These are phyloP conservation scores for Alethe diademata DNA, from an alignment of 2,113 vertebrate genomes.

Conservation along the genomic window DNA sequence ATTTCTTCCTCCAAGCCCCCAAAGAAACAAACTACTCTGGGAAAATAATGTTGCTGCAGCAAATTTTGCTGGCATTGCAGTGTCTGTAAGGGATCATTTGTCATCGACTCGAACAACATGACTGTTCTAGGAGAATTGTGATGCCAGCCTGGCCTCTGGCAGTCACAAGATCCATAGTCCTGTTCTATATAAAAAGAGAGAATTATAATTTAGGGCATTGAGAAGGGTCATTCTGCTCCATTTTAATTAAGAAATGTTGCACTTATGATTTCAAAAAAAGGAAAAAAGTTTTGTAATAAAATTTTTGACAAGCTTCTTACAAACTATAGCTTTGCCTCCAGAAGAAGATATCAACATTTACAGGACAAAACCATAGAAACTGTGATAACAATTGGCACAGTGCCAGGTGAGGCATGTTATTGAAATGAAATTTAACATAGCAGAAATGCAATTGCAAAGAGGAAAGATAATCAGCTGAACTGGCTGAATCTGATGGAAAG, in stretches of 20 bases:
- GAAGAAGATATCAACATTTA: not conserved
- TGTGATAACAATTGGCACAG: not conserved
- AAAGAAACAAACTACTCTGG: not conserved
- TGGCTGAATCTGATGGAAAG: not conserved
- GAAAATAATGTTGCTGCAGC: not conserved
- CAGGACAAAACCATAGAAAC: not conserved
- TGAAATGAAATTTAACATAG: not conserved
- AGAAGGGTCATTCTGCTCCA: not conserved
- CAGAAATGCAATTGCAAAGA: not conserved
- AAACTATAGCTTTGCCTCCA: not conserved
- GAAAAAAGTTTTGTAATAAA: not conserved
- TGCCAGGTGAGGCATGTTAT: fast-evolving
- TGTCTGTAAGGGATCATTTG: not conserved
- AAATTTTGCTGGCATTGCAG: not conserved
- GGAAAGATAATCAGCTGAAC: not conserved
- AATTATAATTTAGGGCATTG: not conserved
- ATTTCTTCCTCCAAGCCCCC: not conserved
- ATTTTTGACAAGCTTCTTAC: not conserved
- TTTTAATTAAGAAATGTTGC: not conserved
- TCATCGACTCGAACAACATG: not conserved
- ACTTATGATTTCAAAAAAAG: not conserved
- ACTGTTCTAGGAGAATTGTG: not conserved
- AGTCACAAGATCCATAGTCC: not conserved
- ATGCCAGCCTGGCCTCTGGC: not conserved
- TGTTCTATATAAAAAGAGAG: not conserved